Evolutionary conservation across 2,888 invertebrate species (phyloP), one percentile per base, ranked within the genome.

Genomic region (Synergus itoensis): DNA sequence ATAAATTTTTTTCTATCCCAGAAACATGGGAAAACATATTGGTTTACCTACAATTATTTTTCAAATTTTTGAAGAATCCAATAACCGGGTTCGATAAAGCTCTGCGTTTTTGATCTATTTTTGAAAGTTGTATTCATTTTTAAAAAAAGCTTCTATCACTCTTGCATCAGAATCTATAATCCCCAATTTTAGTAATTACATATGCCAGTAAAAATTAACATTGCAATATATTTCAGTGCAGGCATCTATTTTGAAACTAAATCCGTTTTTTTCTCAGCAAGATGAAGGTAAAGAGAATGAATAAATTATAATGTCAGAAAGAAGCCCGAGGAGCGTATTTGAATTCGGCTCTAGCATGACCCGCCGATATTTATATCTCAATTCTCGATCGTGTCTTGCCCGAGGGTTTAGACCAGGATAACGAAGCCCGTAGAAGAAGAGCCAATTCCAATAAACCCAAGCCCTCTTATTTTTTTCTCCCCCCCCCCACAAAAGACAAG

Each of bases 311-410:
- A 48, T 45, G 16, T 48, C 69, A 69, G 45, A 45, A 28, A 45
- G 48, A 36, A 48, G 48, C 48, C 69, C 48, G 45, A 48, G 69
- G 67, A 69, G 45, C 28, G 28, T 28, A 48, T 69, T 69, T 48
- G 69, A 69, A 69, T 48, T 69, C 48, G 73, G 73, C 16, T 53
- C 73, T 73, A 53, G 53, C n/a, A 53, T 73, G 53, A 73, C 73
- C 73, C 53, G 53, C 77, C 83, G 83, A 82, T 83, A 81, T 79
- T 82, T 78, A 78, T 83, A 82, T 81, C 81, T 80, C 79, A 81
- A 77, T 77, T 79, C 79, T 80, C 77, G 82, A 80, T 83, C 80
- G 80, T 79, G 79, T 79, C 77, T 53, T 11, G 73, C 53, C 73
- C 36, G n/a, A 73, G 73, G 73, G 48, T 45, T 16, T 53, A n/a